Evolutionary conservation across 2,113 vertebrate genomes (phyloP).

Genomic region (Dipodomys stephensi): DNA sequence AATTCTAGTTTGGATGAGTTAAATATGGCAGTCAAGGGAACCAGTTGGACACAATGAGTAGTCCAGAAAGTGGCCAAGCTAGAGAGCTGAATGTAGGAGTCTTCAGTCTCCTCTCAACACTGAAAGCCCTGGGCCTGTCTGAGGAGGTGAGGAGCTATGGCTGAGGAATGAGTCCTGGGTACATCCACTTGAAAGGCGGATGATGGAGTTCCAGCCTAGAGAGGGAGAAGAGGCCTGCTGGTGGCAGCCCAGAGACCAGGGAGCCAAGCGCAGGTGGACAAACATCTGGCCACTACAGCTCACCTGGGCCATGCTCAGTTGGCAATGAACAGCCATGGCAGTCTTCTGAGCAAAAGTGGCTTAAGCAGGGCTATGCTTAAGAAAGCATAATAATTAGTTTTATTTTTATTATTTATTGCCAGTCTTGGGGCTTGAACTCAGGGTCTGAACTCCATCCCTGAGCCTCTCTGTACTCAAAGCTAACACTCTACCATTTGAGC

Average conservation of each 20-base stretch:
- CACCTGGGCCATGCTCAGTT: background rate
- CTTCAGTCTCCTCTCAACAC: background rate
- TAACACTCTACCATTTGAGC: too few species aligned
- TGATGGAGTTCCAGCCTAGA: background rate
- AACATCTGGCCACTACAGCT: too few species aligned
- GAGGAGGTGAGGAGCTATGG: background rate
- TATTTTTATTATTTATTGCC: background rate
- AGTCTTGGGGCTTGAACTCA: too few species aligned
- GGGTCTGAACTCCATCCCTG: too few species aligned
- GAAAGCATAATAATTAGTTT: background rate
- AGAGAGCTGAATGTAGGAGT: fast-evolving
- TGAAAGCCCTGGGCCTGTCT: background rate
- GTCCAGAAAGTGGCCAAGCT: too few species aligned
- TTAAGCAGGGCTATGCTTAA: background rate
- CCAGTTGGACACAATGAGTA: fast-evolving
- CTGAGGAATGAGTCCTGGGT: background rate
- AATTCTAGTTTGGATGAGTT: background rate
- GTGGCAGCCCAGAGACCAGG: background rate
- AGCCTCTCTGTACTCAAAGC: too few species aligned
- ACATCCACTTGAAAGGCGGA: background rate
- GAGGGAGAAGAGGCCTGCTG: background rate
- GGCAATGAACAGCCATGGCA: background rate
- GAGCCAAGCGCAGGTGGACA: background rate
- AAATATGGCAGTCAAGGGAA: background rate
- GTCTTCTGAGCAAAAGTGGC: background rate